phyloP scores from a whole-genome alignment of 2,113 vertebrate genomes.

The Gallinago undulata region DNA sequence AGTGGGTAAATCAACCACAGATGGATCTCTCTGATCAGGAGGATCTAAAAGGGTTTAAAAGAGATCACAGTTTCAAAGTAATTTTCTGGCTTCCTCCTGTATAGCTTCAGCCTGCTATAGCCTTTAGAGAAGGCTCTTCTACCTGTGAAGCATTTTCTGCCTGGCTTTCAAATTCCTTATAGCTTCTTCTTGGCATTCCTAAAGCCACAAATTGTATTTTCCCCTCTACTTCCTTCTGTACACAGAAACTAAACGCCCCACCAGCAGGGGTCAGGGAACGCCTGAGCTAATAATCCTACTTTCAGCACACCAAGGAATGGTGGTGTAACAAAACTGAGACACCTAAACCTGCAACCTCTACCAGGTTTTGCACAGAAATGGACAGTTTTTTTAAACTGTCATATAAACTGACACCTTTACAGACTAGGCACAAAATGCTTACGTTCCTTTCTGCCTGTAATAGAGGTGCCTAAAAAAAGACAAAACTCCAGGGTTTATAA shows the following conservation, averaged over 20 bases:
- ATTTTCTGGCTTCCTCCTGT: background rate
- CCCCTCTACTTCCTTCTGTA: background rate
- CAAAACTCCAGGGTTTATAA: background rate
- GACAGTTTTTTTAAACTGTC: background rate
- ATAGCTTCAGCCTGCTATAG: background rate
- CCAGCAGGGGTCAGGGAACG: slow-evolving; percentile 29
- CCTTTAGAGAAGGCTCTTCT: background rate
- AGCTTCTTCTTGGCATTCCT: background rate
- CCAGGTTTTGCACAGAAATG: background rate
- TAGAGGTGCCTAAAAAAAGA: background rate
- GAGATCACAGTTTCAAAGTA: background rate
- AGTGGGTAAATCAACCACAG: background rate
- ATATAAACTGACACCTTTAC: background rate
- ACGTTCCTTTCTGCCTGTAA: background rate
- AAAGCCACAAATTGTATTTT: background rate
- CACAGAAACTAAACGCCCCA: background rate
- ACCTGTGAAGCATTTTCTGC: accelerated
- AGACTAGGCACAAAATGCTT: background rate
- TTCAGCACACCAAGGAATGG: accelerated
- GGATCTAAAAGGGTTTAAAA: background rate
- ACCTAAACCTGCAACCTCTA: background rate
- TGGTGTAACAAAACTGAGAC: background rate
- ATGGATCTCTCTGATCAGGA: background rate
- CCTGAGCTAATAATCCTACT: background rate
- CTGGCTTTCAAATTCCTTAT: background rate